Conservation (phyloP, 2,797 vertebrate species). For the Spinus olivaceus region DNA sequence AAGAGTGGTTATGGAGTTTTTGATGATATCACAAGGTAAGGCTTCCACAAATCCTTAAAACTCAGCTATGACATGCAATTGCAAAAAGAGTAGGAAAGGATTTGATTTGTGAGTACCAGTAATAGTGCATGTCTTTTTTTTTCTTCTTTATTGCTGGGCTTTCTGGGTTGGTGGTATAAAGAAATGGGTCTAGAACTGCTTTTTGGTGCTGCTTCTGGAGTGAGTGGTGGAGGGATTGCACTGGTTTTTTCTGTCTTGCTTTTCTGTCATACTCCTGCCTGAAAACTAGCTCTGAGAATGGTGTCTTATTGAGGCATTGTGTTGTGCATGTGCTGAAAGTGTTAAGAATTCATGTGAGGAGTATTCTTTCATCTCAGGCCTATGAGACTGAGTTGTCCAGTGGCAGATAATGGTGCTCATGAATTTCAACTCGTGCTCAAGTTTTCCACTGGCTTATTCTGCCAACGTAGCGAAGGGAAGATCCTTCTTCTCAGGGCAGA, state of each 20-base stretch:
- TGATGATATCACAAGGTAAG: conserved; percentile 96
- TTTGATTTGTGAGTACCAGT: neutral
- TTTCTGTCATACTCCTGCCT: neutral
- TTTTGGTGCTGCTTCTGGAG: neutral
- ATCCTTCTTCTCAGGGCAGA: neutral
- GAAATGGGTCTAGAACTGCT: neutral
- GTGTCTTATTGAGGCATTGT: neutral
- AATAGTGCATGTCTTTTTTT: no score
- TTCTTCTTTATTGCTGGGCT: neutral
- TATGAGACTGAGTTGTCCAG: neutral
- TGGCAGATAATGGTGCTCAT: neutral
- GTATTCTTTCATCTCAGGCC: neutral
- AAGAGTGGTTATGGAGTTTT: conserved; percentile 95
- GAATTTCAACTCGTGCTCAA: neutral
- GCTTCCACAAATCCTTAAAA: neutral
- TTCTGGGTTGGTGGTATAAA: neutral
- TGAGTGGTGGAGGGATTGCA: neutral
- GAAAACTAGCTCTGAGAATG: neutral
- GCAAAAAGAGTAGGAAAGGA: neutral
- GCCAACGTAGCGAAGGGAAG: neutral
- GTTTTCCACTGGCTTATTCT: neutral
- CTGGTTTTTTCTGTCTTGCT: neutral
- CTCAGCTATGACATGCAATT: accelerated
- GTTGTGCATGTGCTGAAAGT: neutral
- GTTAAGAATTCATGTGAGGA: neutral